These are phyloP conservation scores for Prionace glauca DNA, from an alignment of 2,797 vertebrate genomes.

Conservation along the genomic window DNA sequence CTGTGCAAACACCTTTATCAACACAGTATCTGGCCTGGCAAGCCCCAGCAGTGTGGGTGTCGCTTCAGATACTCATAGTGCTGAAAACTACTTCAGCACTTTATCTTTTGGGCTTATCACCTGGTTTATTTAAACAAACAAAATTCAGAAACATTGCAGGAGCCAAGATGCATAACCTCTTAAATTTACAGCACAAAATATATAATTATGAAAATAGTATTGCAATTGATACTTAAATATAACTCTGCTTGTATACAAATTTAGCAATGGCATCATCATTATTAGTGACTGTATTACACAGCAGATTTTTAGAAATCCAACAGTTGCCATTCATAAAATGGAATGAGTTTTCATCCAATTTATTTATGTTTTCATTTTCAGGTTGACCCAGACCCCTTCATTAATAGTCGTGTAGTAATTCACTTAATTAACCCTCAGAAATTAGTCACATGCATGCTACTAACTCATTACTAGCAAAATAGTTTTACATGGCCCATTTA, in stretches of 20 bases:
- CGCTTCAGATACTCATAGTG: no score
- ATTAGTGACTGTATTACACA: background rate
- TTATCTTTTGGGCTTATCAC: background rate
- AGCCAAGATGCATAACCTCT: background rate
- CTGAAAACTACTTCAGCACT: no score
- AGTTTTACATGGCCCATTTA: no score
- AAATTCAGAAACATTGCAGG: background rate
- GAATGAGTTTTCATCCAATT: background rate
- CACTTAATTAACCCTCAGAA: background rate
- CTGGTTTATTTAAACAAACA: background rate
- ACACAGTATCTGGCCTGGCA: no score
- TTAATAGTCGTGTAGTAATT: background rate
- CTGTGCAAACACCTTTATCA: no score
- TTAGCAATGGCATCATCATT: background rate
- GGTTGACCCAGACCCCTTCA: background rate
- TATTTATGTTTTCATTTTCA: background rate
- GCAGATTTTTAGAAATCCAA: background rate
- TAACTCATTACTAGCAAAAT: background rate
- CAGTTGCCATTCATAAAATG: background rate
- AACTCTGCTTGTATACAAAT: background rate
- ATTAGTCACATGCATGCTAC: background rate
- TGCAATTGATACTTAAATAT: background rate
- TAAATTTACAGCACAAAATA: background rate
- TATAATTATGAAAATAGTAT: background rate
- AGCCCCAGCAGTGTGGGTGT: no score